A percentile compares a stretch with the other conserved stretches of the same genome.
Conservation (phyloP, 2,113 vertebrate genomes). For the Egretta garzetta region DNA sequence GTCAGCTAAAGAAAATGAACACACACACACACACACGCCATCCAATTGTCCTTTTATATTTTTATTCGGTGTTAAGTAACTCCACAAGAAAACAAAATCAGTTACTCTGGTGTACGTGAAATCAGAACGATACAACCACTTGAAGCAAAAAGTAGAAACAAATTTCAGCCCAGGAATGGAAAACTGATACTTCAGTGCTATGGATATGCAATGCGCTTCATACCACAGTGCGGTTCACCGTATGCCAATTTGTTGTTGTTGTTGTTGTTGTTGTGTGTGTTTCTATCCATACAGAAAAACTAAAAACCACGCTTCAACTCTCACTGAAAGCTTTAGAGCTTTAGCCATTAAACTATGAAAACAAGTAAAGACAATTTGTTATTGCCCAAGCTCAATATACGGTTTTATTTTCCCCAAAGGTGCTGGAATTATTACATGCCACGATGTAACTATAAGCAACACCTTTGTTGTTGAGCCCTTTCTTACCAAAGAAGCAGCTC, state of each 20-base stretch:
- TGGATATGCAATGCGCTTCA: conserved; percentile 80
- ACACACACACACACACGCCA: neutral
- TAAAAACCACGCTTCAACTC: conserved; percentile 80
- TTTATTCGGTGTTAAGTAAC: conserved; percentile 99
- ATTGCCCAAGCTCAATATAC: conserved; percentile 66
- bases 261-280: conserved; percentile 44
- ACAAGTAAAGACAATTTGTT: conserved; percentile 73
- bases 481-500: conserved; percentile 70
- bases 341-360: conserved; percentile 71
- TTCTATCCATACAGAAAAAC: conserved; percentile 78
- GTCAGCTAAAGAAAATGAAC: neutral
- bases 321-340: conserved; percentile 76
- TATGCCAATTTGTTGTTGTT: conserved; percentile 74
- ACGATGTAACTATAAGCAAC: conserved; percentile 64
- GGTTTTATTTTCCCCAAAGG: conserved; percentile 60
- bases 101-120: conserved; percentile 95
- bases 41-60: conserved; percentile 65
- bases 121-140: conserved; percentile 92
- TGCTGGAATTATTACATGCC: conserved; percentile 69
- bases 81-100: conserved; percentile 99
- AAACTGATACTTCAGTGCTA: conserved; percentile 81
- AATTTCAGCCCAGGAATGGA: conserved; percentile 79
- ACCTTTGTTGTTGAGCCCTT: conserved; percentile 68
- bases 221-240: conserved; percentile 81
- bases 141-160: conserved; percentile 79